A percentile compares a stretch with the other conserved stretches of the same genome.
These are phyloP conservation scores for Polyommatus iphigenia DNA, from an alignment of 2,888 invertebrate genomes.

Conservation along the genomic window DNA sequence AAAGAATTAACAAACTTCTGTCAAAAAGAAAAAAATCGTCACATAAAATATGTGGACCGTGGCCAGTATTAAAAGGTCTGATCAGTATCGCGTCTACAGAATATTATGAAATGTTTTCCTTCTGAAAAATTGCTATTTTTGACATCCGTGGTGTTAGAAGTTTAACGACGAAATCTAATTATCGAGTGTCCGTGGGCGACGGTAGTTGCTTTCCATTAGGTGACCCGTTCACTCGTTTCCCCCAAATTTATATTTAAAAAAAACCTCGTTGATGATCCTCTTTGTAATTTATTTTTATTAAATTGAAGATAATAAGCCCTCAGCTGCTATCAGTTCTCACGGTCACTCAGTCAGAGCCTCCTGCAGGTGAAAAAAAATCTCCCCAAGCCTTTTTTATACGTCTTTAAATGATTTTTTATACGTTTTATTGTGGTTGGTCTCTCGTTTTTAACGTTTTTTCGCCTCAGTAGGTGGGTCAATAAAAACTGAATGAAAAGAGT, in stretches of 20 bases:
- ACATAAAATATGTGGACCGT: too few relatives aligned
- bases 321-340: slow-evolving; percentile 13
- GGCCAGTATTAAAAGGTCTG: too few relatives aligned
- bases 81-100: too few relatives aligned
- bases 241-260: neutral
- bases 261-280: neutral
- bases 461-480: neutral
- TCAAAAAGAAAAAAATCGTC: too few relatives aligned
- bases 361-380: slow-evolving; percentile 17
- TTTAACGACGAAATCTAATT: too few relatives aligned
- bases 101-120: too few relatives aligned
- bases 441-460: neutral
- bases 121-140: too few relatives aligned
- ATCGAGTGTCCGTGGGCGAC: too few relatives aligned
- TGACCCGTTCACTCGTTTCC: too few relatives aligned
- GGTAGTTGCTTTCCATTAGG: too few relatives aligned
- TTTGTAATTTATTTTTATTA: neutral
- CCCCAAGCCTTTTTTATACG: slow-evolving; percentile 9
- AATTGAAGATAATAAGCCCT: slow-evolving; percentile 13
- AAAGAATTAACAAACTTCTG: too few relatives aligned
- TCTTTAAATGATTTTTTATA: neutral
- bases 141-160: too few relatives aligned
- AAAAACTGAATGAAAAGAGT: neutral
- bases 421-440: slow-evolving; percentile 1
- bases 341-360: slow-evolving; percentile 7